Percentiles rank a stretch among this genome's conserved stretches.
These are phyloP conservation scores for Takifugu bimaculatus DNA, from an alignment of 2,113 vertebrate genomes.

Conservation along the genomic window DNA sequence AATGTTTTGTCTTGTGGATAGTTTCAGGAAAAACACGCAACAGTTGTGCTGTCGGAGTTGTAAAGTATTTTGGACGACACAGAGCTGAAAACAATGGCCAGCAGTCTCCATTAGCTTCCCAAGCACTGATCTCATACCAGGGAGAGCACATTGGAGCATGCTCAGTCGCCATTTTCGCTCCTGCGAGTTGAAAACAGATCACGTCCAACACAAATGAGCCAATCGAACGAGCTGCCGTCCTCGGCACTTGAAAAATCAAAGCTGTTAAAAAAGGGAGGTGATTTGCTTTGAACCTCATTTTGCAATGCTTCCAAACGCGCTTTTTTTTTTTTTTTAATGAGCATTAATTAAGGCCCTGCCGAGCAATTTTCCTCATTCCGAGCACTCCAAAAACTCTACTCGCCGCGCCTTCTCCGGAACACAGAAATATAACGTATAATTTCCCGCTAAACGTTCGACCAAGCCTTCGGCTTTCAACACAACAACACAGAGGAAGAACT, in stretches of 20 bases:
- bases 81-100: too few species aligned
- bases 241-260: slow-evolving; percentile 7
- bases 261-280: slow-evolving; percentile 25
- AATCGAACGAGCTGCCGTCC: neutral
- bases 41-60: too few species aligned
- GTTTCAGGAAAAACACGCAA: too few species aligned
- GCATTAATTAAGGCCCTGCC: slow-evolving; percentile 29
- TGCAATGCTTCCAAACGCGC: slow-evolving; percentile 17
- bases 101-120: too few species aligned
- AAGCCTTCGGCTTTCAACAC: slow-evolving; percentile 21
- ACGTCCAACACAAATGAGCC: too few species aligned
- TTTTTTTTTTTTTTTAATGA: slow-evolving; percentile 34
- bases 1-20: too few species aligned
- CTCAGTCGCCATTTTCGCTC: too few species aligned
- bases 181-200: too few species aligned
- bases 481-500: slow-evolving; percentile 5
- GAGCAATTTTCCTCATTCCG: slow-evolving; percentile 12
- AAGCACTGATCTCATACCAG: too few species aligned
- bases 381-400: slow-evolving; percentile 11
- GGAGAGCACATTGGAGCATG: too few species aligned
- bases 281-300: slow-evolving; percentile 38
- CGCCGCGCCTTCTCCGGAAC: slow-evolving; percentile 8
- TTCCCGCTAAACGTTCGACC: slow-evolving; percentile 5
- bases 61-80: too few species aligned
- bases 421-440: slow-evolving; percentile 1